These are phyloP conservation scores for Andricus grossulariae DNA, from an alignment of 1,140 invertebrate species.

Conservation along the genomic window DNA sequence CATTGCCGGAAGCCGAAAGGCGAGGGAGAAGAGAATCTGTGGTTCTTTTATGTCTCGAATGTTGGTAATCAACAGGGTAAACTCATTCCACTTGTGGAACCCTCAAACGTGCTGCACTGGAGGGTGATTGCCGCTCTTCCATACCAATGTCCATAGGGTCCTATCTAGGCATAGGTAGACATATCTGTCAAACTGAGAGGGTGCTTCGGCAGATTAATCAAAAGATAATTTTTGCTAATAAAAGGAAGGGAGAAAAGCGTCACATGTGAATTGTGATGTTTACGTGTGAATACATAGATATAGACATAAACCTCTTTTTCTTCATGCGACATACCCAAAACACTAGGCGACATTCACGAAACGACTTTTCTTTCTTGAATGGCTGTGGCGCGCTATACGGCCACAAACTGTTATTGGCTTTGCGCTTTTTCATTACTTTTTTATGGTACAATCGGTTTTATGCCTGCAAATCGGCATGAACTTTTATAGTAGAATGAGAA, in stretches of 20 bases:
- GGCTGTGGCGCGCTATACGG: background rate
- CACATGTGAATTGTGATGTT: constrained; percentile 30
- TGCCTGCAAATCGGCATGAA: background rate
- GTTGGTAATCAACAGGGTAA: constrained; percentile 38
- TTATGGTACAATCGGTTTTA: background rate
- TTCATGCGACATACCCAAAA: background rate
- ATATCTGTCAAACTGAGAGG: background rate
- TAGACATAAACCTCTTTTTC: background rate
- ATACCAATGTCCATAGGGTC: constrained; percentile 38
- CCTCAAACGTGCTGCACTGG: constrained; percentile 22
- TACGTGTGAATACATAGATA: background rate
- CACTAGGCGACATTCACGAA: background rate
- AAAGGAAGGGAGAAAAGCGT: background rate
- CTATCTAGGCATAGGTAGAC: constrained; percentile 27
- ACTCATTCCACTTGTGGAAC: constrained; percentile 32
- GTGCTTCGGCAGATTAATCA: constrained; percentile 47
- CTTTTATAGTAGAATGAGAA: constrained; percentile 5
- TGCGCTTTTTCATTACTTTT: constrained; percentile 4
- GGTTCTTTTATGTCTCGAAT: constrained; percentile 35
- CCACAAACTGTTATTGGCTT: constrained; percentile 16
- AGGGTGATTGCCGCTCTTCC: constrained; percentile 41
- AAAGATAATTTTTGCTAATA: constrained; percentile 55
- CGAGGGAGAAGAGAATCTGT: constrained; percentile 28
- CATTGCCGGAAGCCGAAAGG: background rate
- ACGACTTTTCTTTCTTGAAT: constrained; percentile 7